Evolutionary conservation across 2,113 vertebrate genomes (phyloP).

Genomic region (Heptranchias perlo): DNA sequence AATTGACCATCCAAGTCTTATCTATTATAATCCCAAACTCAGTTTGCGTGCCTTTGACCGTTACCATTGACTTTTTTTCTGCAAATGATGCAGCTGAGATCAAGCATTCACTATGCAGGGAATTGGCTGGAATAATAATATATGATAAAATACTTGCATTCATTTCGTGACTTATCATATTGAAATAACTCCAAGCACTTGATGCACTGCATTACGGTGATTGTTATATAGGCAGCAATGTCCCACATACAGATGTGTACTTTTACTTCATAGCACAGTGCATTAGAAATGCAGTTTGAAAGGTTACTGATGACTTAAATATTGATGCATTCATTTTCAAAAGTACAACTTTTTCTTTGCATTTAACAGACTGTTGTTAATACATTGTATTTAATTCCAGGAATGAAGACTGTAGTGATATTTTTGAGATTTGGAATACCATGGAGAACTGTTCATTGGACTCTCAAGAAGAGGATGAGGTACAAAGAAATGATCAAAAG

Average conservation of each 20-base stretch:
- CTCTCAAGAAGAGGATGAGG: slow-evolving; percentile 66
- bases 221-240: background rate
- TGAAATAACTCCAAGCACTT: background rate
- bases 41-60: background rate
- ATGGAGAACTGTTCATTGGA: slow-evolving; percentile 75
- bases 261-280: background rate
- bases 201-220: background rate
- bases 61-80: background rate
- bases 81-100: background rate
- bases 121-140: background rate
- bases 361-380: background rate
- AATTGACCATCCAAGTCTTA: background rate
- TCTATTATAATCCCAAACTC: background rate
- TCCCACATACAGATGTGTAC: background rate
- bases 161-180: background rate
- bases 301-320: background rate
- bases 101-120: background rate
- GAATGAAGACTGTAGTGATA: slow-evolving; percentile 74
- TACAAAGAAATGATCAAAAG: slow-evolving; percentile 44
- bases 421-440: slow-evolving; percentile 79
- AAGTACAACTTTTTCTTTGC: background rate
- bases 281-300: background rate
- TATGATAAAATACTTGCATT: background rate
- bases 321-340: background rate
- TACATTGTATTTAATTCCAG: slow-evolving; percentile 56